These are phyloP conservation scores for Chrysomallon squamiferum DNA, from an alignment of 1,140 invertebrate species.

Conservation along the genomic window DNA sequence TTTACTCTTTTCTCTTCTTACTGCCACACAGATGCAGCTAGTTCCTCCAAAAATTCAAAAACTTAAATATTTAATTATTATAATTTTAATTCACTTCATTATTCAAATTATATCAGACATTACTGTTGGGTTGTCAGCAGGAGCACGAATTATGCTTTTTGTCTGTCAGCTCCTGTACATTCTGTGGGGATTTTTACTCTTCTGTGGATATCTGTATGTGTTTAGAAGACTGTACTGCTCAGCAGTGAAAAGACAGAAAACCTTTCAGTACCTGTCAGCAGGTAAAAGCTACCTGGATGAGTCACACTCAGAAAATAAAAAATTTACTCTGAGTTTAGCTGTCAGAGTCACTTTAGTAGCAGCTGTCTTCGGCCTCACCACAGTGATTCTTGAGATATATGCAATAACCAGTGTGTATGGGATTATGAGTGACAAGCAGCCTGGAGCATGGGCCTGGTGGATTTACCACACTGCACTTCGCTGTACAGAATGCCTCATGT, in stretches of 20 bases:
- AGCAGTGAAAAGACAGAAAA: constrained; percentile 60
- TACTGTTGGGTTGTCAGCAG: constrained; percentile 64
- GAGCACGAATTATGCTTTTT: constrained; percentile 42
- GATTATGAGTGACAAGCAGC: constrained; percentile 57
- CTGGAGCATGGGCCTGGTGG: constrained; percentile 84
- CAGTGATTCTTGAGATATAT: constrained; percentile 82
- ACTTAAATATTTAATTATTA: constrained; percentile 72
- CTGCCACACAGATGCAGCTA: constrained; percentile 68
- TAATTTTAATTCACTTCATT: constrained; percentile 78
- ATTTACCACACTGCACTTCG: constrained; percentile 84
- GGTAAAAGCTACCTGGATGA: constrained; percentile 14
- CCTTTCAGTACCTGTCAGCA: constrained; percentile 15
- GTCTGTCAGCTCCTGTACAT: constrained; percentile 69
- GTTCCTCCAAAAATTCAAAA: constrained; percentile 65
- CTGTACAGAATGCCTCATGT: constrained; percentile 82
- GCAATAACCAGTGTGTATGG: constrained; percentile 78
- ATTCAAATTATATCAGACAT: constrained; percentile 82
- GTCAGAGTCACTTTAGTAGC: constrained; percentile 76
- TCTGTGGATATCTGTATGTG: constrained; percentile 82
- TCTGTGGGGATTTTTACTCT: constrained; percentile 77
- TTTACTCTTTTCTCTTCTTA: constrained; percentile 81
- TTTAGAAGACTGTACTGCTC: constrained; percentile 69
- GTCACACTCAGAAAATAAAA: constrained; percentile 18
- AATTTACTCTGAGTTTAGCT: constrained; percentile 31
- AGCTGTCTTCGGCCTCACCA: constrained; percentile 80